These are phyloP conservation scores for Oreochromis mossambicus DNA, from an alignment of 2,797 vertebrate genomes.

Conservation along the genomic window DNA sequence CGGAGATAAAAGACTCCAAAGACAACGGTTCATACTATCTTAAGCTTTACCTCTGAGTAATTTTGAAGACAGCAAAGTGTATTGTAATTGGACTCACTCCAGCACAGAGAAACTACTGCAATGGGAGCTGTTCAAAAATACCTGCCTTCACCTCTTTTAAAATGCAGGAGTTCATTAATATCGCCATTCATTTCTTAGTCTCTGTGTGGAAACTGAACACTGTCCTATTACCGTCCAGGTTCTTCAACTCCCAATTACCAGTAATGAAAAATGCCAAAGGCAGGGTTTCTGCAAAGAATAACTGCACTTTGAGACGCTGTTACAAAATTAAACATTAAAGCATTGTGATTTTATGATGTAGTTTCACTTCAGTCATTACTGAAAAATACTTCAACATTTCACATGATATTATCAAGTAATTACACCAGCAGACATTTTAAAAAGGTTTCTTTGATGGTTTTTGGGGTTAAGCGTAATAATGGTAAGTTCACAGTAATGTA, in stretches of 20 bases:
- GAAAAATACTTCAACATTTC: not conserved
- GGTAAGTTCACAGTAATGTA: not conserved
- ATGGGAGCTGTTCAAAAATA: conserved; percentile 15
- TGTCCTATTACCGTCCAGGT: not conserved
- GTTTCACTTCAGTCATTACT: not conserved
- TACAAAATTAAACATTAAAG: not conserved
- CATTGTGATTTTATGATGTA: not conserved
- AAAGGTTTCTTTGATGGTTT: not conserved
- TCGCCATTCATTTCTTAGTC: not conserved
- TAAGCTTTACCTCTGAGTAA: conserved; percentile 36
- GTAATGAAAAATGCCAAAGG: conserved; percentile 8
- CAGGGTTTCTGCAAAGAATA: not conserved
- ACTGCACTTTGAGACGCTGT: not conserved
- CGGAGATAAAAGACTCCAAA: conserved; percentile 61
- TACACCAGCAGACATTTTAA: not conserved
- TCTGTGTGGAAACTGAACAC: not conserved
- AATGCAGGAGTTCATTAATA: conserved; percentile 34
- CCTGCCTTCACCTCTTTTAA: not conserved
- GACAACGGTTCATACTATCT: conserved; percentile 42
- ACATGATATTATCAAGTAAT: not conserved
- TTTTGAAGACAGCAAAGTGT: conserved; percentile 32
- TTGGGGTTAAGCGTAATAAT: not conserved
- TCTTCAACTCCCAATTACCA: conserved; percentile 9
- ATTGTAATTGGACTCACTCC: conserved; percentile 29
- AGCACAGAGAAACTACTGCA: conserved; percentile 1